Conservation (phyloP, 2,888 invertebrate species). For the Steromphala cineraria region DNA sequence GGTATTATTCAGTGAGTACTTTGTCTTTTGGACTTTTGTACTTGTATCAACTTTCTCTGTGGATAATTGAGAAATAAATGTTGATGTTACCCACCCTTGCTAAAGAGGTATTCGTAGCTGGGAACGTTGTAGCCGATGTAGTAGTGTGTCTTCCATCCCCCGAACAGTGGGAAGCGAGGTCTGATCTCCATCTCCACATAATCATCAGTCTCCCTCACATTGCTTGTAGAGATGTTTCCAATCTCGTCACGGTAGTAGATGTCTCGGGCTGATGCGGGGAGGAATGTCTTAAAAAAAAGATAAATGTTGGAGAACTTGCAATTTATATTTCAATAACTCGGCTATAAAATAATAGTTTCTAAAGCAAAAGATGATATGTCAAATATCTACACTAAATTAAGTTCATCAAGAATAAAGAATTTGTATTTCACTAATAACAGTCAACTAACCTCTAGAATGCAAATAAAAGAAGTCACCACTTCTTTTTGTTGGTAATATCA, state of each 20-base stretch:
- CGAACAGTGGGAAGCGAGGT: conserved; percentile 97
- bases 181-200: conserved; percentile 96
- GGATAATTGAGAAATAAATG: background rate
- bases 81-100: conserved; percentile 78
- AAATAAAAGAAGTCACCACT: too few relatives aligned
- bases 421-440: too few relatives aligned
- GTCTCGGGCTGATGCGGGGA: conserved; percentile 91
- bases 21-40: too few relatives aligned
- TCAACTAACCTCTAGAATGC: too few relatives aligned
- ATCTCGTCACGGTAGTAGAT: conserved; percentile 99
- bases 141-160: conserved; percentile 99
- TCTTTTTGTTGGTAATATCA: too few relatives aligned
- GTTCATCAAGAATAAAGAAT: too few relatives aligned
- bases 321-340: too few relatives aligned
- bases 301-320: background rate
- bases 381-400: too few relatives aligned
- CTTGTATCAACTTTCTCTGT: too few relatives aligned
- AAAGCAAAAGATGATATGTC: too few relatives aligned
- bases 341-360: too few relatives aligned
- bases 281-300: conserved; percentile 75
- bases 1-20: too few relatives aligned
- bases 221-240: conserved; percentile 97
- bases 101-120: conserved; percentile 94
- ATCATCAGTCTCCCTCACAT: conserved; percentile 90
- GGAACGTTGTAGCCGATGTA: conserved; percentile 97